Percentiles rank a stretch among this genome's conserved stretches.
phyloP scores from a whole-genome alignment of 37 sponge, comb jelly and placozoan species.

The Ephydatia muelleri region DNA sequence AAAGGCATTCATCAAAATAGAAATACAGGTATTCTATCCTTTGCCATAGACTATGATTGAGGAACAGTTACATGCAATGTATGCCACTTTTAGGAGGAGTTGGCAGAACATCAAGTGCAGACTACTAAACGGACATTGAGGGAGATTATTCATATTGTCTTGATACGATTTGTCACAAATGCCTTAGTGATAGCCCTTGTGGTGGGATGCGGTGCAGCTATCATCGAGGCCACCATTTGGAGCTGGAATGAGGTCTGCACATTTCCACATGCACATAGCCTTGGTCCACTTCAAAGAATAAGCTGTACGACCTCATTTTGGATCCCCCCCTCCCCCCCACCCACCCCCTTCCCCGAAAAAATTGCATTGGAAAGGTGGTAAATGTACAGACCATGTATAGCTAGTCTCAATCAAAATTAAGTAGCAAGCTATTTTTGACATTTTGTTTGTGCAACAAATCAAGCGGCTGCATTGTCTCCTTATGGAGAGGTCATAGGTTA shows the following conservation, averaged over 20 bases:
- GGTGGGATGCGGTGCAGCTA: constrained; percentile 54
- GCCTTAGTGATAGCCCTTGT: constrained; percentile 59
- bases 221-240: constrained; percentile 50
- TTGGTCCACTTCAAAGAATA: background rate
- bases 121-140: constrained; percentile 28
- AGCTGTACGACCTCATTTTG: background rate
- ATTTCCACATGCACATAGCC: background rate
- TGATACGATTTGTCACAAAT: constrained; percentile 66
- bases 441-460: no score
- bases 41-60: background rate
- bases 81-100: constrained; percentile 49
- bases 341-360: background rate
- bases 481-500: no score
- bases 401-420: no score
- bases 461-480: no score
- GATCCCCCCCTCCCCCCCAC: background rate
- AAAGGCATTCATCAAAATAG: constrained; percentile 57
- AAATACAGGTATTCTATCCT: constrained; percentile 64
- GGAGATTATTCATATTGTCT: constrained; percentile 40
- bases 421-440: no score
- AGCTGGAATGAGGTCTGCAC: background rate
- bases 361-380: no score
- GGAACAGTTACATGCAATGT: background rate
- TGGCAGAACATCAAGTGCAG: constrained; percentile 44
- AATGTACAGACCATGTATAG: no score